Evolutionary conservation across 2,113 vertebrate genomes (phyloP), one percentile per base, ranked within the genome.

Genomic region (Corythornis madagascariensis): DNA sequence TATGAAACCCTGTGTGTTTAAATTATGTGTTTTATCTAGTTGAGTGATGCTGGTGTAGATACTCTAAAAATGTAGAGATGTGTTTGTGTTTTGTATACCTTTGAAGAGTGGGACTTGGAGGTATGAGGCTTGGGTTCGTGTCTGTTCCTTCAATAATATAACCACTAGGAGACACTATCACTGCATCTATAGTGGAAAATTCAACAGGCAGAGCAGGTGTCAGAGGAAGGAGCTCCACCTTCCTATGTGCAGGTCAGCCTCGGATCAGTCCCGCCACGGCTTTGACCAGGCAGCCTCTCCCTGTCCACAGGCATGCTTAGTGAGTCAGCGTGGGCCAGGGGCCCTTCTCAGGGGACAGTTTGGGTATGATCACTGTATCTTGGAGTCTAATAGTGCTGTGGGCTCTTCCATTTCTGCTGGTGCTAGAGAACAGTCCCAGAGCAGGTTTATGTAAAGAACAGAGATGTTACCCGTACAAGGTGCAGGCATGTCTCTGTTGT

Each of bases 161-260:
- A 52, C 91, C 84, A 60, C 91, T 83, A 89, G 92, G 87, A 95
- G 94, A 75, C 94, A 91, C 79, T 93, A 1, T 76, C 75, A 75
- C 72, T 66, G 79, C 91, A 52, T 85, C 47, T n/a, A 13, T 8
- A 11, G 40, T 5, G 19, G 21, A 48, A 28, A 29, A 43, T 66
- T 24, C n/a, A 31, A 10, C 7, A 9, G 31, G 35, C 47, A 61
- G 60, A 40, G 77, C 66, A 73, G 87, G 71, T 86, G 55, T 31
- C 53, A 35, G 60, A 57, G 77, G 43, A 0, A 0, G 63, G 57
- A 73, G 40, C 65, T 67, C 31, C 61, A 6, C 63, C 19, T 24
- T 26, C 15, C 11, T 12, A 13, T 1, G n/a, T 12, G 52, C 66
- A 47, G 55, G 63, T 67, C 35, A 53, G 24, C 42, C 35, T 47